Conservation (phyloP, 2,888 invertebrate genomes). For the Xanthia togata region DNA sequence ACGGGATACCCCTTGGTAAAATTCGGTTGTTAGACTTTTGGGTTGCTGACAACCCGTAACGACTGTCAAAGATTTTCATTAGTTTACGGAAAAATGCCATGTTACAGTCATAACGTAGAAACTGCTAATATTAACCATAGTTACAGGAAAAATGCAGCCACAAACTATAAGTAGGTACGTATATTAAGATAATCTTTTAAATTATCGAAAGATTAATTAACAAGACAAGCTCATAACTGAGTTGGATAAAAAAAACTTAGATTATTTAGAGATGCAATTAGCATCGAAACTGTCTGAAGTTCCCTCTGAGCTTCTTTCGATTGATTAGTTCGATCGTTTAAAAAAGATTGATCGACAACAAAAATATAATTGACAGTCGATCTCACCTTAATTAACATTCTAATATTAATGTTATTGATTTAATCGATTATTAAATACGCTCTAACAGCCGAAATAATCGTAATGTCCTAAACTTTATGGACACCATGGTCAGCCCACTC, state of each 20-base stretch:
- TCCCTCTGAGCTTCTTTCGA: not conserved
- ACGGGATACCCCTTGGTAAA: not conserved
- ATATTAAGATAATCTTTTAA: too few relatives aligned
- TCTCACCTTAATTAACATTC: constrained; percentile 34
- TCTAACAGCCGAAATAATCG: constrained; percentile 49
- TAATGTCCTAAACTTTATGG: constrained; percentile 61
- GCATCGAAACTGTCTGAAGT: not conserved
- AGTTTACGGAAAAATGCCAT: not conserved
- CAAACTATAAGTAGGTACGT: not conserved
- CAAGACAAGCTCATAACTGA: too few relatives aligned
- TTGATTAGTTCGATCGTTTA: not conserved
- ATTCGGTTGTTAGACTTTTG: not conserved
- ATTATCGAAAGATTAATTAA: not conserved
- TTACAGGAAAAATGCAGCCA: not conserved
- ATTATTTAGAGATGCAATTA: not conserved
- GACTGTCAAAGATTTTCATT: not conserved
- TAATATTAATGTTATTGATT: constrained; percentile 54
- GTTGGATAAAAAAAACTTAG: too few relatives aligned
- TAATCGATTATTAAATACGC: constrained; percentile 63
- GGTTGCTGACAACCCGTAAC: not conserved
- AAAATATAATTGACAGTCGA: constrained; percentile 30
- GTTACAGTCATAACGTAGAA: not conserved
- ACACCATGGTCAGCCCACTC: constrained; percentile 50
- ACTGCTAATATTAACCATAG: not conserved
- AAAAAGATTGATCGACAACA: constrained; percentile 21